These are phyloP conservation scores for Synodontis membranacea DNA, from an alignment of 2,113 vertebrate genomes.

Conservation along the genomic window DNA sequence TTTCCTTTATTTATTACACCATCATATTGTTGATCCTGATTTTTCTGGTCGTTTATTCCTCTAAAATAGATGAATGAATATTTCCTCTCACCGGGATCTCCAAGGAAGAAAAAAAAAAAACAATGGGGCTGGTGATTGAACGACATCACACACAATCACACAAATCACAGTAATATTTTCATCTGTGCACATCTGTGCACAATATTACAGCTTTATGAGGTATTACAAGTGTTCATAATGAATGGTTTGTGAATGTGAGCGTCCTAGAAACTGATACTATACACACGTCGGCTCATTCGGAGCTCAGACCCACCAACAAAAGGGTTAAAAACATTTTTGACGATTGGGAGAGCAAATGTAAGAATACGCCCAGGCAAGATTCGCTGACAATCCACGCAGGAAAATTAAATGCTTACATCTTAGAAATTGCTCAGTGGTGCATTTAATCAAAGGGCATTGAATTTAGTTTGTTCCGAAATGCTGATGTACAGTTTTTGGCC, in stretches of 20 bases:
- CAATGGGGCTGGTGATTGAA: neutral
- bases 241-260: neutral
- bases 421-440: slow-evolving; percentile 34
- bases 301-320: neutral
- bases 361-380: slow-evolving; percentile 28
- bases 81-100: too few species aligned
- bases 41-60: neutral
- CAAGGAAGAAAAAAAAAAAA: neutral
- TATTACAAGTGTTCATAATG: too few species aligned
- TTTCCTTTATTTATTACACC: neutral
- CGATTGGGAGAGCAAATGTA: slow-evolving; percentile 29
- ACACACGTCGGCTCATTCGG: neutral
- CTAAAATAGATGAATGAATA: too few species aligned
- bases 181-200: neutral
- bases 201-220: neutral
- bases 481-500: slow-evolving; percentile 22
- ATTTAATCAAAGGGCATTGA: slow-evolving; percentile 41
- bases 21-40: neutral
- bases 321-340: neutral
- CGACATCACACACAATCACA: too few species aligned
- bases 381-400: slow-evolving; percentile 25
- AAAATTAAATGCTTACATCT: slow-evolving; percentile 42
- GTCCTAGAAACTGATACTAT: neutral
- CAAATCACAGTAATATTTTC: neutral
- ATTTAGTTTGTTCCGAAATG: slow-evolving; percentile 44